Evolutionary conservation across 2,113 vertebrate species (phyloP).

Genomic region (Picathartes gymnocephalus): DNA sequence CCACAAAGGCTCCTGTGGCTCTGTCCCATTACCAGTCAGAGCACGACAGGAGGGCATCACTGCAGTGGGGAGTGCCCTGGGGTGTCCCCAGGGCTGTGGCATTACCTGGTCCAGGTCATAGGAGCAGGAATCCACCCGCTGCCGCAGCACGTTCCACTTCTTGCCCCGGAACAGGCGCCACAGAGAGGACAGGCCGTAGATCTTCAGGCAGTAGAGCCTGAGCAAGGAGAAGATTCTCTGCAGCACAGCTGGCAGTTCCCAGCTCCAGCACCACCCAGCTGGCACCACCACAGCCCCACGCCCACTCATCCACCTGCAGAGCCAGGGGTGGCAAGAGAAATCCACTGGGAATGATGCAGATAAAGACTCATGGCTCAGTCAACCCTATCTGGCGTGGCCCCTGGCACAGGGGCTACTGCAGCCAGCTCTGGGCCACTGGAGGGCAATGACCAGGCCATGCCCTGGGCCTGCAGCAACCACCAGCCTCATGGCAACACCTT

Average conservation of each 20-base stretch:
- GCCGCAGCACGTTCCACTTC: constrained; percentile 96
- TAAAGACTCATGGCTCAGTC: background rate
- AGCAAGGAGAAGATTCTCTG: background rate
- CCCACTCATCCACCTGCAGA: background rate
- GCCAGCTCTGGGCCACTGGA: background rate
- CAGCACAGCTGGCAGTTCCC: background rate
- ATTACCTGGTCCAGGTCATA: constrained; percentile 96
- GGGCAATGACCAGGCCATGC: background rate
- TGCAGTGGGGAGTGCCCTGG: background rate
- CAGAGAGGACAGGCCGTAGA: constrained; percentile 91
- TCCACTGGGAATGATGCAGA: background rate
- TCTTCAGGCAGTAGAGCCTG: constrained; percentile 93
- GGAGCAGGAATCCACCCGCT: constrained; percentile 95
- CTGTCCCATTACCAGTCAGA: background rate
- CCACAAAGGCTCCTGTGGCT: background rate
- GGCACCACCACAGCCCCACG: background rate
- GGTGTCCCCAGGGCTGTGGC: background rate
- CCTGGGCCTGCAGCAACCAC: background rate
- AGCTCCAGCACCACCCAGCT: background rate
- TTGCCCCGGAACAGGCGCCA: constrained; percentile 98
- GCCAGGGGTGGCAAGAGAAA: background rate
- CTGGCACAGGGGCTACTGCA: background rate
- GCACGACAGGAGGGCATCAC: rapidly evolving
- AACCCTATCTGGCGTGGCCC: background rate
- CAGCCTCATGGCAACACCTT: background rate